Conservation (phyloP, 2,888 invertebrate genomes). For the Aphidius colemani region DNA sequence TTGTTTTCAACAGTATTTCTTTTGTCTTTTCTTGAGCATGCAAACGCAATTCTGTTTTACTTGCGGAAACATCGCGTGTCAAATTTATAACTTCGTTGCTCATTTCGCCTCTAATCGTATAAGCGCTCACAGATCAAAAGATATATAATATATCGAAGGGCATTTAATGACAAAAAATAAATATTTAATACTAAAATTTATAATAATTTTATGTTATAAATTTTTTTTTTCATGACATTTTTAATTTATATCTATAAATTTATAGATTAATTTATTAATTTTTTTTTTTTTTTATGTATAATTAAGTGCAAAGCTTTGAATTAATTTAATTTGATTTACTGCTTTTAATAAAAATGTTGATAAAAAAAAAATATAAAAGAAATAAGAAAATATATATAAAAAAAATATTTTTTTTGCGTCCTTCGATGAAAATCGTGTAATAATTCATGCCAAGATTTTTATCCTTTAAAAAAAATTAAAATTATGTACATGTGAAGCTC, state of each 20-base stretch:
- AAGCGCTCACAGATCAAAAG: constrained; percentile 32
- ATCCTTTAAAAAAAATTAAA: constrained; percentile 11
- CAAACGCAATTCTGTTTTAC: neutral
- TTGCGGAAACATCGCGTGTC: constrained; percentile 19
- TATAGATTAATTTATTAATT: too few species aligned
- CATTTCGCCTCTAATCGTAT: constrained; percentile 33
- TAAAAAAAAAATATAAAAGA: too few species aligned
- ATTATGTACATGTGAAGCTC: neutral
- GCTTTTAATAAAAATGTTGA: too few species aligned
- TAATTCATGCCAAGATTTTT: constrained; percentile 26
- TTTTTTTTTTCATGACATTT: constrained; percentile 1
- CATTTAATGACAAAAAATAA: constrained; percentile 17
- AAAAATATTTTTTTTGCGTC: constrained; percentile 2
- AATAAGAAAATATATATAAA: too few species aligned
- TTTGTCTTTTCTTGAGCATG: neutral
- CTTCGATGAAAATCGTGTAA: constrained; percentile 26
- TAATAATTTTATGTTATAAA: neutral
- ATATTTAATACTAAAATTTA: constrained; percentile 4
- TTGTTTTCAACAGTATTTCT: constrained; percentile 11
- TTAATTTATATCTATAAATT: neutral
- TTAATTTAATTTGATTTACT: too few species aligned
- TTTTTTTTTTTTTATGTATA: too few species aligned
- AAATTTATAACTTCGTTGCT: constrained; percentile 27
- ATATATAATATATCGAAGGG: constrained; percentile 38
- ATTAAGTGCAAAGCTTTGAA: too few species aligned